Base-by-base conservation (phyloP, 2,888 invertebrate genomes). In the Hololepta plana region DNA sequence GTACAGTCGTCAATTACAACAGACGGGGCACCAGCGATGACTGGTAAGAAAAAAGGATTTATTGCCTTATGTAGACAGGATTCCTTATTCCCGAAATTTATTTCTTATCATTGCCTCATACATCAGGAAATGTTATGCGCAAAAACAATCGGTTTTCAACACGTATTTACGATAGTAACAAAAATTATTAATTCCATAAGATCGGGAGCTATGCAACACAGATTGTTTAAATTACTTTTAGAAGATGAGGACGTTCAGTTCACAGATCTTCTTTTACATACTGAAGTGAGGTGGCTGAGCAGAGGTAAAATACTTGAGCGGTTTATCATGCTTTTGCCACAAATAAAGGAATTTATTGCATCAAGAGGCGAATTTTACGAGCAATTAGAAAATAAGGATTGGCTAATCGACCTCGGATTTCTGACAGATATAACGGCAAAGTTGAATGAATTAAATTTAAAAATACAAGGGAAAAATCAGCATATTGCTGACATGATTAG, bases 1-100 rank as follows among this genome's bases (percentile, higher is more conserved):
- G 37, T 38, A 31, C 32, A 37, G 29, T 32, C 33, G 12, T 25
- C 32, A 11, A 37, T 37, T 27, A 33, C 36, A 20, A 39, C 37
- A 22, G 35, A 33, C 20, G 32, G 31, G 9, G 32, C 34, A 20
- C 38, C 34, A 28, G 33, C 35, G 25, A 37, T 38, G 31, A 28
- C 12, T 15, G 33, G 34, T 28, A 20, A 8, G n/a, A 29, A 30
- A 16, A 37, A 33, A 20, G 35, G 31, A 30, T 32, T 38, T 25
- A 21, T 37, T 26, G 32, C 33, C 9, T 28, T 35, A 24, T 36
- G 34, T 30, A 31, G 20, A 14, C 26, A 33, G 25, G 29, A 32
- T 29, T 5, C n/a, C 8, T 23, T 4, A 24, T 35, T 32, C 28
- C 35, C 33, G 12, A 26, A 32, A 15, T 35, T 33, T 31, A 14